phyloP scores from a whole-genome alignment of 2,888 invertebrate species.

The Heliconius ethilla region DNA sequence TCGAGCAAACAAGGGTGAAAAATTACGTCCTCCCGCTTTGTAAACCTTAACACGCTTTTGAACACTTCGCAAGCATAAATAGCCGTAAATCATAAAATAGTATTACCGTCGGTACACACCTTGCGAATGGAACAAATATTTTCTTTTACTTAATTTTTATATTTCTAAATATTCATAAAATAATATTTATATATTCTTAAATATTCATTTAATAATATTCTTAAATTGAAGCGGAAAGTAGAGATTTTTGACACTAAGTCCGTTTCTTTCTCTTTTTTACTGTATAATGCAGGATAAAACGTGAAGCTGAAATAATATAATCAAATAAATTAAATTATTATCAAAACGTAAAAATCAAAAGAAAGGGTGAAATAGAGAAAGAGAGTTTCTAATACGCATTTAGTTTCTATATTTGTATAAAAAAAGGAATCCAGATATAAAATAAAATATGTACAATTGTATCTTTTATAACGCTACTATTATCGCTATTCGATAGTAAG shows the following conservation, averaged over 20 bases:
- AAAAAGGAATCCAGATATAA: not conserved
- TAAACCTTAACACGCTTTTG: slow-evolving; percentile 31
- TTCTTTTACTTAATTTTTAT: not conserved
- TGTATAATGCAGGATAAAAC: not conserved
- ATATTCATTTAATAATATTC: not conserved
- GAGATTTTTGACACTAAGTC: too few species aligned
- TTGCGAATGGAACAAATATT: not conserved
- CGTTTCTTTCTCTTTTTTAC: too few species aligned
- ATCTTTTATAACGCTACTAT: too few species aligned
- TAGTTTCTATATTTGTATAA: not conserved
- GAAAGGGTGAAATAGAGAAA: too few species aligned
- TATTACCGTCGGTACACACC: slow-evolving; percentile 13
- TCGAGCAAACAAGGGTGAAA: slow-evolving; percentile 37
- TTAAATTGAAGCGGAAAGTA: too few species aligned
- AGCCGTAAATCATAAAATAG: slow-evolving; percentile 25
- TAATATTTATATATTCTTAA: not conserved
- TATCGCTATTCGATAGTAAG: too few species aligned
- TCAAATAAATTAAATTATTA: too few species aligned
- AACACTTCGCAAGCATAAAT: slow-evolving; percentile 32
- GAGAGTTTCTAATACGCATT: too few species aligned
- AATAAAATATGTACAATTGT: not conserved
- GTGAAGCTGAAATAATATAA: not conserved
- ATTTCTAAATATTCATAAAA: not conserved
- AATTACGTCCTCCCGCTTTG: slow-evolving; percentile 37
- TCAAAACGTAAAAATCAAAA: too few species aligned